These are phyloP conservation scores for Pogonophryne albipinna DNA, from an alignment of 2,797 vertebrate genomes.

Conservation along the genomic window DNA sequence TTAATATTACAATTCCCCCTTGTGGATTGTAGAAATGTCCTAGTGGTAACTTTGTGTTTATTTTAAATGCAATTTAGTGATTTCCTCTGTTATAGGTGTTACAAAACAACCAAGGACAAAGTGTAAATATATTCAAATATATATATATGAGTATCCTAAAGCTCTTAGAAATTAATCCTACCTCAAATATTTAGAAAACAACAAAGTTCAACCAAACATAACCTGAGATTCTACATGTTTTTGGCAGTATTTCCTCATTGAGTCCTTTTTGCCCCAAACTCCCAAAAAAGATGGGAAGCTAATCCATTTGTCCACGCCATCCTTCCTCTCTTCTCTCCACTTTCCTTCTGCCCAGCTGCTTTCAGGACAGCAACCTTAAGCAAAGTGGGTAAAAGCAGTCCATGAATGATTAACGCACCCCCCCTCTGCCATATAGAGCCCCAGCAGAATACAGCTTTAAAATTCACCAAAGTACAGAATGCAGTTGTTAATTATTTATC, in stretches of 20 bases:
- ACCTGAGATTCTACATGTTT: slow-evolving; percentile 10
- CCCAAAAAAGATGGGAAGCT: slow-evolving; percentile 12
- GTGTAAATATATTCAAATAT: neutral
- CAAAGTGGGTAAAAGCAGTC: slow-evolving; percentile 82
- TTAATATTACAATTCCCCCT: neutral
- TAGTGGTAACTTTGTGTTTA: slow-evolving; percentile 23
- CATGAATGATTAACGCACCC: slow-evolving; percentile 84
- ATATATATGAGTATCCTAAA: neutral
- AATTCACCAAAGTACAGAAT: slow-evolving; percentile 86
- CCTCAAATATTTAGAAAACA: too few species aligned
- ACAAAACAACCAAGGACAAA: neutral
- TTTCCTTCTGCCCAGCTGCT: slow-evolving; percentile 51
- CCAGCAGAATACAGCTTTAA: slow-evolving; percentile 83
- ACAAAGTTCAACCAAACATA: too few species aligned
- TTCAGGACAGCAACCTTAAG: slow-evolving; percentile 81
- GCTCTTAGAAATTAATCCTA: slow-evolving; percentile 19
- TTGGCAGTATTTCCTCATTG: neutral
- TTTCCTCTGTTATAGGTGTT: neutral
- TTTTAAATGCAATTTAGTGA: slow-evolving; percentile 11
- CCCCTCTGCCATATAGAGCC: slow-evolving; percentile 82
- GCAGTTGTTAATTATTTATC: slow-evolving; percentile 85
- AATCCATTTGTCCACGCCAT: slow-evolving; percentile 28
- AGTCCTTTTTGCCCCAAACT: slow-evolving; percentile 8
- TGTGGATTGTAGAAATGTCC: neutral
- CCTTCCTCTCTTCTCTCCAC: slow-evolving; percentile 17